A percentile compares a stretch with the other conserved stretches of the same genome.
Evolutionary conservation across 2,113 vertebrate genomes (phyloP).

Genomic region (Coreoperca whiteheadi): DNA sequence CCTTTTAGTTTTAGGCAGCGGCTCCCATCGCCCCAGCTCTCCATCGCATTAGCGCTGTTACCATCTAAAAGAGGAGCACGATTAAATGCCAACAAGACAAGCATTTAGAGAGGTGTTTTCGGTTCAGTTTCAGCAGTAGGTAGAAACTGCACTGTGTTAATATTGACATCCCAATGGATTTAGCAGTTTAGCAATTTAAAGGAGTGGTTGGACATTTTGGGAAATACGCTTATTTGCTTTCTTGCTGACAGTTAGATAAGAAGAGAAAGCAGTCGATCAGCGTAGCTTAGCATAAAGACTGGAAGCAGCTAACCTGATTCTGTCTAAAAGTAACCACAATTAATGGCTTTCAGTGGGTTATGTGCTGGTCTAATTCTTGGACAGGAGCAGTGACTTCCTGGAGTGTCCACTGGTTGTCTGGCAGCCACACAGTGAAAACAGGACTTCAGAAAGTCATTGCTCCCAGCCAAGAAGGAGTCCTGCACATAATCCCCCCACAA

Average conservation of each 20-base stretch:
- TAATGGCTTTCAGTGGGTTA: background rate
- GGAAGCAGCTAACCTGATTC: background rate
- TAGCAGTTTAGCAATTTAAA: conserved; percentile 17
- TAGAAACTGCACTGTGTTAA: conserved; percentile 20
- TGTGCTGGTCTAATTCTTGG: background rate
- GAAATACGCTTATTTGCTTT: background rate
- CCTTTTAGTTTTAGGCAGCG: conserved; percentile 83
- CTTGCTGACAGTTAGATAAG: background rate
- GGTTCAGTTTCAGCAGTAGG: conserved; percentile 1
- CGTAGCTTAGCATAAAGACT: background rate
- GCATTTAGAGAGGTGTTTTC: conserved; percentile 17
- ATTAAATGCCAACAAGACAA: conserved; percentile 27
- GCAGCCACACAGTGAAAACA: background rate
- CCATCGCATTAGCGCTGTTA: conserved; percentile 83
- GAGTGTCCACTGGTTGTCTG: background rate
- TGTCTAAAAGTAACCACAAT: background rate
- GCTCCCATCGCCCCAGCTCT: conserved; percentile 83
- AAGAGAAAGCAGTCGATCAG: background rate
- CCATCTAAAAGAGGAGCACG: conserved; percentile 64
- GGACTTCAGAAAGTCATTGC: background rate
- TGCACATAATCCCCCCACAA: background rate
- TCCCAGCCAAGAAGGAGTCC: background rate
- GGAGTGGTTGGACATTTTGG: conserved; percentile 12
- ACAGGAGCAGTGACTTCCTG: background rate
- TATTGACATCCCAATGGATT: conserved; percentile 12